Evolutionary conservation across 2,797 vertebrate species (phyloP), one percentile per base, ranked within the genome.

Genomic region (Pseudomugil tenellus): DNA sequence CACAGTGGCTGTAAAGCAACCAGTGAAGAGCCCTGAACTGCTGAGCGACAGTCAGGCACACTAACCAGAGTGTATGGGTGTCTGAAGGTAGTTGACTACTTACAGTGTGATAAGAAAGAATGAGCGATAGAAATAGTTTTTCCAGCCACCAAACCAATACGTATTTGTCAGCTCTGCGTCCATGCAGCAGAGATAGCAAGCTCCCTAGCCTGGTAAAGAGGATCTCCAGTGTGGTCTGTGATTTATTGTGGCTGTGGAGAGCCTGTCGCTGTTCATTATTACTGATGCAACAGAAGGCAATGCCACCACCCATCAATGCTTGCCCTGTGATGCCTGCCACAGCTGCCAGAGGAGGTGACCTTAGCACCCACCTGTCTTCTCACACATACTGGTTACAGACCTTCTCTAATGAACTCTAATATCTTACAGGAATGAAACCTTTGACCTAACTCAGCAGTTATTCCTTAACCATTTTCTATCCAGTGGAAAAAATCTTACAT

Each of bases 201-300:
- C 72, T 85, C 70, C 77, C 81, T 16, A 56, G 76, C 80, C 78
- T 31, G 73, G 79, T 78, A 72, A 39, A 80, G 66, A 58, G 76
- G 54, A 80, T 86, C 84, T 79, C 73, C 74, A 76, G 63, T 63
- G 72, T 79, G 76, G 79, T 83, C 77, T 84, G 73, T 89, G 91
- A 91, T 90, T 91, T 92, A 91, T 86, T 82, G 80, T 86, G 84
- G 73, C 77, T 70, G 74, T 69, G 70, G 80, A 76, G 78, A 90
- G 82, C 88, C 88, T 93, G 93, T 93, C 92, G 89, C 76, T 90
- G 85, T 87, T 91, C 83, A 92, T 94, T 93, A 92, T 83, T 79
- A 83, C 87, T 87, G 87, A 91, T 87, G 90, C 82, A 91, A 91
- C 87, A 90, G 88, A 87, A 88, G 87, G 86, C 76, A 87, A 87